These are phyloP conservation scores for Dicyrtoma fusca DNA, from an alignment of 2,888 invertebrate species.

Conservation along the genomic window DNA sequence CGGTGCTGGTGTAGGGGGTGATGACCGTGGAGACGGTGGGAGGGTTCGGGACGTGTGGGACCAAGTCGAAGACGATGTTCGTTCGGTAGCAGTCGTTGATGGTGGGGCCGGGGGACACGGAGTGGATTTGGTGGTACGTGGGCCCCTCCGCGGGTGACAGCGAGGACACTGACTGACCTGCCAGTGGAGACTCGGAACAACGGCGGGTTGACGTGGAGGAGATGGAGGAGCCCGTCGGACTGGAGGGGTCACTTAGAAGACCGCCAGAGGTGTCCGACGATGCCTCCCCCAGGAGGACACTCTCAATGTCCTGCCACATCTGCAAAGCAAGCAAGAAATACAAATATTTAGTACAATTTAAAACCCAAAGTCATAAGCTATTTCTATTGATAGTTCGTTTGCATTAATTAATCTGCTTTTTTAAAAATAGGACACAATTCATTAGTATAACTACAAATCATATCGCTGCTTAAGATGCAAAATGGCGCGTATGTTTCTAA, in stretches of 20 bases:
- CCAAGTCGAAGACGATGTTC: neutral
- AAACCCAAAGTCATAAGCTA: too few relatives aligned
- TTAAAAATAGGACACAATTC: too few relatives aligned
- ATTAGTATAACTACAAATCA: too few relatives aligned
- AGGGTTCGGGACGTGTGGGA: neutral
- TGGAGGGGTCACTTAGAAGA: constrained; percentile 55
- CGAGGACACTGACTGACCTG: constrained; percentile 41
- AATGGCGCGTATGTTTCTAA: too few relatives aligned
- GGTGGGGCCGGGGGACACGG: constrained; percentile 20
- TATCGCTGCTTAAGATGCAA: too few relatives aligned
- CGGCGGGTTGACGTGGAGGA: constrained; percentile 52
- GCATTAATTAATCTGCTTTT: too few relatives aligned
- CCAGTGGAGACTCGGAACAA: constrained; percentile 49
- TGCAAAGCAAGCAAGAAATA: constrained; percentile 58
- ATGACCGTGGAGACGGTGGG: constrained; percentile 5
- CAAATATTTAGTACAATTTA: too few relatives aligned
- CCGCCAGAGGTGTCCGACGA: constrained; percentile 55
- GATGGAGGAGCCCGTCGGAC: constrained; percentile 53
- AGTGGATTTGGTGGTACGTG: constrained; percentile 15
- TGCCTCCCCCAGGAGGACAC: constrained; percentile 60
- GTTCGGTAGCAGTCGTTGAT: constrained; percentile 14
- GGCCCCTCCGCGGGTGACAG: constrained; percentile 23
- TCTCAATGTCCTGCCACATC: constrained; percentile 63
- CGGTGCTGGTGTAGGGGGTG: constrained; percentile 43
- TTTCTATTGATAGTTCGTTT: too few relatives aligned